Conservation (phyloP, 30 jellyfish, hydroid and myxozoan species). For the Clytia hemisphaerica region DNA sequence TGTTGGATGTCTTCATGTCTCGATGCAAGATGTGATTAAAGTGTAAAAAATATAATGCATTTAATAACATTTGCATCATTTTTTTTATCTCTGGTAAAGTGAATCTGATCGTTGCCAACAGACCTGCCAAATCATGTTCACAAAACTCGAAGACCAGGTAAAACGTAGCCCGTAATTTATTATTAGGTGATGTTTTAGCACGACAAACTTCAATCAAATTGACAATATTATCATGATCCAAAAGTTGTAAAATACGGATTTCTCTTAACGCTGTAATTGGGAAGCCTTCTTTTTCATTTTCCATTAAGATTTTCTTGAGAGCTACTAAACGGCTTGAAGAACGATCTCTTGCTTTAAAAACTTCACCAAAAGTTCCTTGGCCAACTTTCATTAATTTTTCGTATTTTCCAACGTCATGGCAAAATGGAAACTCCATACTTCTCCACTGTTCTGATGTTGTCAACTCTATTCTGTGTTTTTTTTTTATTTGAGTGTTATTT, state of each 20-base stretch:
- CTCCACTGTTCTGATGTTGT: no score
- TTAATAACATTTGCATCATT: constrained; percentile 89
- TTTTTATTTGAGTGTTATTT: no score
- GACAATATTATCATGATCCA: constrained; percentile 94
- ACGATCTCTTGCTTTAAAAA: constrained; percentile 94
- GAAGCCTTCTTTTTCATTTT: constrained; percentile 97
- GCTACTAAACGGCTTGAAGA: constrained; percentile 85
- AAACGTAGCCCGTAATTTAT: constrained; percentile 84
- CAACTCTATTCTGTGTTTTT: no score
- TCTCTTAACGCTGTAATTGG: constrained; percentile 98
- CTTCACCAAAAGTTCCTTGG: constrained; percentile 99
- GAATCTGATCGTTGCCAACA: constrained; percentile 72
- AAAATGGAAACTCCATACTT: constrained; percentile 61
- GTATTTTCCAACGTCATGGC: constrained; percentile 91
- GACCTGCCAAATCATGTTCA: constrained; percentile 99
- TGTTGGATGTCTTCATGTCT: constrained; percentile 99
- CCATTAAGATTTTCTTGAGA: constrained; percentile 88
- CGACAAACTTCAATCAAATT: constrained; percentile 88
- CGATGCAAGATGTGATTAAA: constrained; percentile 96
- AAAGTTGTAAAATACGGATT: constrained; percentile 74
- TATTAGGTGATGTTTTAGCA: constrained; percentile 82
- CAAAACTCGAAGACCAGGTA: constrained; percentile 96
- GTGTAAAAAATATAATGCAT: constrained; percentile 87
- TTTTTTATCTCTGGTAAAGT: constrained; percentile 88
- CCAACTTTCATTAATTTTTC: constrained; percentile 96